phyloP scores from a whole-genome alignment of 1,140 invertebrate species.

The Sipha flava region DNA sequence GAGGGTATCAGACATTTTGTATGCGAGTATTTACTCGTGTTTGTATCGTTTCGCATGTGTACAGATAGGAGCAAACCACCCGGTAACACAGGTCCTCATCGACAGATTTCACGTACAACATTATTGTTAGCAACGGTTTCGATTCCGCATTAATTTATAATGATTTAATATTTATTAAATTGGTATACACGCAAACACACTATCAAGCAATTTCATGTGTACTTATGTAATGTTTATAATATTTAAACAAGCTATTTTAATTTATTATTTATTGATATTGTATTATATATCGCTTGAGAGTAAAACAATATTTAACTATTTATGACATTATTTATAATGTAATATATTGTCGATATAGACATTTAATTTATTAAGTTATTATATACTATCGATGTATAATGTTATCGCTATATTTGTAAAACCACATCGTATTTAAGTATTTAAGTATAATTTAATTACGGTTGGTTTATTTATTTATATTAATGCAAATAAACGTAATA shows the following conservation, averaged over 20 bases:
- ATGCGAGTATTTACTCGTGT: neutral
- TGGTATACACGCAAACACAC: neutral
- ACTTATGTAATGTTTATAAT: neutral
- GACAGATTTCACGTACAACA: no score
- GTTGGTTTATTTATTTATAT: slow-evolving; percentile 7
- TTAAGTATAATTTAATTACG: no score
- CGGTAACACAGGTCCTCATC: no score
- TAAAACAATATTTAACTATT: neutral
- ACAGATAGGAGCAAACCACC: no score
- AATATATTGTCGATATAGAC: neutral
- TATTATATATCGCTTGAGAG: neutral
- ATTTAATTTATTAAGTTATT: slow-evolving; percentile 17
- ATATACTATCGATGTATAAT: neutral
- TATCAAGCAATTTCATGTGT: neutral
- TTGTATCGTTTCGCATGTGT: neutral
- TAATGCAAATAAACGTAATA: neutral
- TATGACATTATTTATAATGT: neutral
- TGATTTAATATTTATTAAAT: neutral
- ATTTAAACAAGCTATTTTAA: neutral
- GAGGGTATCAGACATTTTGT: neutral
- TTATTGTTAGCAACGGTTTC: neutral
- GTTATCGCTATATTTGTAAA: neutral
- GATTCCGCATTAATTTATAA: neutral
- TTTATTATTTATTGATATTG: slow-evolving; percentile 4
- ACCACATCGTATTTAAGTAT: neutral